phyloP scores from a whole-genome alignment of 2,113 vertebrate species.

The Pleuronectes platessa region DNA sequence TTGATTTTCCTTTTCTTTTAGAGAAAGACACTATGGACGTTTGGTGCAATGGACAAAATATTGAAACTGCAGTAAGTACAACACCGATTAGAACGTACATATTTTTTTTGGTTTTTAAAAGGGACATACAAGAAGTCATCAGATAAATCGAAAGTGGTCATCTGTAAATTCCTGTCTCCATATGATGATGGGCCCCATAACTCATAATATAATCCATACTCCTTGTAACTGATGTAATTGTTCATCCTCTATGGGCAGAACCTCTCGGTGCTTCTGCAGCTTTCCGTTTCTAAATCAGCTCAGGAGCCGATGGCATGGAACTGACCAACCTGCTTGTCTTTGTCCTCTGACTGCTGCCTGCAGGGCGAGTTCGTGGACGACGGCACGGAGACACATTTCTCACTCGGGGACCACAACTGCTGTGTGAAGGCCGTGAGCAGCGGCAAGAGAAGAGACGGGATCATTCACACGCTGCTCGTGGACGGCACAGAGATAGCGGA shows the following conservation, averaged over 20 bases:
- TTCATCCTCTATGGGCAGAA: not conserved
- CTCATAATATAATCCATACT: too few species aligned
- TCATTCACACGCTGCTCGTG: slow-evolving; percentile 94
- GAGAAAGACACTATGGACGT: slow-evolving; percentile 99
- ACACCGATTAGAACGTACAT: too few species aligned
- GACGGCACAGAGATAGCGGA: slow-evolving; percentile 91
- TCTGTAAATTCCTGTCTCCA: not conserved
- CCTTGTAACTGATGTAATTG: too few species aligned
- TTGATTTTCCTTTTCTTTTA: slow-evolving; percentile 63
- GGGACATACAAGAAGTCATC: not conserved
- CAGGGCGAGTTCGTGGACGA: slow-evolving; percentile 99
- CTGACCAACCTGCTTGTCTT: not conserved
- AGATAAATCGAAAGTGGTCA: not conserved
- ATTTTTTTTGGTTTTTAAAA: too few species aligned
- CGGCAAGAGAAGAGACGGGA: slow-evolving; percentile 94
- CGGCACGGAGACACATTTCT: slow-evolving; percentile 98
- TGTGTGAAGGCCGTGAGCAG: slow-evolving; percentile 98
- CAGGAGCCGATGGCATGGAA: not conserved
- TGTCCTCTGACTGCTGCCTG: not conserved
- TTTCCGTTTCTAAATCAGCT: not conserved
- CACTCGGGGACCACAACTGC: slow-evolving; percentile 89
- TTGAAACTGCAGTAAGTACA: slow-evolving; percentile 94
- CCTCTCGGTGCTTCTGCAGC: not conserved
- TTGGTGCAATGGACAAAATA: slow-evolving; percentile 96
- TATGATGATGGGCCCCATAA: not conserved